phyloP scores from a whole-genome alignment of 2,797 vertebrate species.

The Semotilus atromaculatus region DNA sequence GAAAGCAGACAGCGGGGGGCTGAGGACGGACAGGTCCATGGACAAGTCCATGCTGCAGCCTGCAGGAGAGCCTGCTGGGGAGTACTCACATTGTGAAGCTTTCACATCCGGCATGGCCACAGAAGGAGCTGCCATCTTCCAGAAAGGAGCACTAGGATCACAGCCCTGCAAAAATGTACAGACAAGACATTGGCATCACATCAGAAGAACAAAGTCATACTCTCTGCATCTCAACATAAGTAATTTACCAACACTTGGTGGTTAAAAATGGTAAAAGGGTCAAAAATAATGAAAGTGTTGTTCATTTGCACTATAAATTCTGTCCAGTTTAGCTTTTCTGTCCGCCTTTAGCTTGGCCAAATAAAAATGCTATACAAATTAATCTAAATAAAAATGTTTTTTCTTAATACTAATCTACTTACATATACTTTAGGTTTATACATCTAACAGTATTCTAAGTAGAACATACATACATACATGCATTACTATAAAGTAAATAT shows the following conservation, averaged over 20 bases:
- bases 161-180: constrained; percentile 48
- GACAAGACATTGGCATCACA: constrained; percentile 5
- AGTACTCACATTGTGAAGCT: constrained; percentile 81
- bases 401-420: neutral
- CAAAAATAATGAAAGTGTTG: neutral
- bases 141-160: constrained; percentile 55
- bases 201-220: neutral
- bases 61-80: constrained; percentile 72
- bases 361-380: no score
- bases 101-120: constrained; percentile 80
- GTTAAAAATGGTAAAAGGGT: constrained; percentile 12
- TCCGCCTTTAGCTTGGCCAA: neutral
- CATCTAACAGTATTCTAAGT: neutral
- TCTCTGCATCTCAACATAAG: constrained; percentile 26
- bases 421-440: neutral
- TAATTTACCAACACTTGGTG: constrained; percentile 25
- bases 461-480: neutral
- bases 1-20: constrained; percentile 71
- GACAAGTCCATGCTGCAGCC: constrained; percentile 79
- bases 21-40: constrained; percentile 76
- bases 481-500: neutral
- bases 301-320: no score
- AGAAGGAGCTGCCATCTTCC: constrained; percentile 59
- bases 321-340: neutral
- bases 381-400: no score